Evolutionary conservation across 2,888 invertebrate genomes (phyloP), one percentile per base, ranked within the genome.

Genomic region (Ferrisia virgata): DNA sequence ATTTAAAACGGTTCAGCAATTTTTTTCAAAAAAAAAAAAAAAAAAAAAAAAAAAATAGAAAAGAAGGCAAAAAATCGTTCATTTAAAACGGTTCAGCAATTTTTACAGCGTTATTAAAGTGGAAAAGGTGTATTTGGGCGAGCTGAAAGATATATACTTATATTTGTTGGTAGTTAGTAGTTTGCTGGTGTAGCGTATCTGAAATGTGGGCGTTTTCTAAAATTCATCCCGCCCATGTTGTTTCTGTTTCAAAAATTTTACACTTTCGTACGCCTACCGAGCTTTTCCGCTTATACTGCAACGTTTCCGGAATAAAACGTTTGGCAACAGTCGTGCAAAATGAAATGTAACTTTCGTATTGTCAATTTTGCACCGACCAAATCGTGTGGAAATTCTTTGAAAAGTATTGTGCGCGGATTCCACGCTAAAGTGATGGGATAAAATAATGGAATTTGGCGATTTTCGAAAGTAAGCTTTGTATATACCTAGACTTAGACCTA

Each of bases 231-330:
- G 80, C 80, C 80, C 80, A 80, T 53, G 53, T 33, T 80, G 47
- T 47, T 47, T 80, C 80, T 80, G 80, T 80, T 80, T 80, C 80
- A 47, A 80, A 64, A 76, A 76, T 76, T 76, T 76, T 76, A 76
- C 72, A 76, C 72, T 76, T 76, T 76, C 36, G 31, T 36, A 76
- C 72, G 72, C 72, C 72, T 76, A 76, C 72, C 39, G 22, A n/a
- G 78, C 78, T 80, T 80, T 80, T 33, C 80, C 80, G 80, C 36
- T 79, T 43, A 40, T 36, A 76, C n/a, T n/a, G n/a, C 72, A 33
- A 28, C 64, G 64, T 76, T 76, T 76, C 72, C 72, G 72, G 72
- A 76, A 64, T 64, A 4, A 76, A 76, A 76, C 72, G 33, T 76
- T 76, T 36, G 72, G 36, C 72, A 36, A 72, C 22, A 36, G 72